A percentile compares a stretch with the other conserved stretches of the same genome.
phyloP scores from a whole-genome alignment of 1,140 invertebrate genomes.

The Drosophila sp. region DNA sequence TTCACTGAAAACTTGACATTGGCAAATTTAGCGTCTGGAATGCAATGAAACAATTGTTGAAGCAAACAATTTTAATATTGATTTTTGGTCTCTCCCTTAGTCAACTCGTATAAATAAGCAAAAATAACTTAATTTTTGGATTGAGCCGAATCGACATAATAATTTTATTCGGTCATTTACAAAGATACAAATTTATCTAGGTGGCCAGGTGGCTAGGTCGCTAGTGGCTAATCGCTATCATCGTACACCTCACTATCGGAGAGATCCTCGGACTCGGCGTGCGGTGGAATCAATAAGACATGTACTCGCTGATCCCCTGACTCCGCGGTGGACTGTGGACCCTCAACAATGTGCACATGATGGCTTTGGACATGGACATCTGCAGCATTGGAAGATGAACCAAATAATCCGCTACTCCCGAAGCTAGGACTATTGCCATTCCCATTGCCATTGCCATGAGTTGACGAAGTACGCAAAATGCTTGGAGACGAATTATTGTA shows the following conservation, averaged over 20 bases:
- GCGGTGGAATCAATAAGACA: neutral
- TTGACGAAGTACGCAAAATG: neutral
- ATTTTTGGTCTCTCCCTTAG: too few relatives aligned
- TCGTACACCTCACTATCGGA: constrained; percentile 14
- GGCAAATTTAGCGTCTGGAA: too few relatives aligned
- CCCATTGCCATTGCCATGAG: neutral
- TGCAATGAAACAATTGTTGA: too few relatives aligned
- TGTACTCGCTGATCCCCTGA: neutral
- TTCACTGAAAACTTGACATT: too few relatives aligned
- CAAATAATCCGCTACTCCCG: neutral
- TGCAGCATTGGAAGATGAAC: too few relatives aligned
- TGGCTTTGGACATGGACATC: neutral
- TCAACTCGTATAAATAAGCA: too few relatives aligned
- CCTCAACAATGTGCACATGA: constrained; percentile 2
- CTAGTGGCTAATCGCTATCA: neutral
- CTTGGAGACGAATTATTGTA: neutral
- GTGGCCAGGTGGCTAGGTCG: neutral
- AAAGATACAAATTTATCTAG: neutral
- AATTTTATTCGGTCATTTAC: neutral
- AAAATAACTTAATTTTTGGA: too few relatives aligned
- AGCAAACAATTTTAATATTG: too few relatives aligned
- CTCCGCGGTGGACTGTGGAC: neutral
- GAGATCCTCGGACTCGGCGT: constrained; percentile 17
- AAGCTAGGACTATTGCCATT: neutral
- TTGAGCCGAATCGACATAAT: neutral